These are phyloP conservation scores for Glaucidium brasilianum DNA, from an alignment of 2,113 vertebrate species.

Conservation along the genomic window DNA sequence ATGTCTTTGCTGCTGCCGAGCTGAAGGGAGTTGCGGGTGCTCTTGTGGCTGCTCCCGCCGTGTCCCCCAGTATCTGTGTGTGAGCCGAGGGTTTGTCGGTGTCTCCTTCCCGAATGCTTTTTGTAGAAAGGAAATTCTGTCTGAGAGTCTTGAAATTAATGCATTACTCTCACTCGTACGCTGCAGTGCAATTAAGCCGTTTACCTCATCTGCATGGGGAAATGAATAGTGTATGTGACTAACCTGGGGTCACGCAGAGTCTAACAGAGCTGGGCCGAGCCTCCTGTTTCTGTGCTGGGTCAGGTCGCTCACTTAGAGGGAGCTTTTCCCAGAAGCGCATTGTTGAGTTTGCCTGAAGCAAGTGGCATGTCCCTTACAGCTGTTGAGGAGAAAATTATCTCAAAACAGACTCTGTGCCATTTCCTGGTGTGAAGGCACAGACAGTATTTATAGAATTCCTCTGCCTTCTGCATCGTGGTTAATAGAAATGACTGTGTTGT, in stretches of 20 bases:
- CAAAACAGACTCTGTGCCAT: background rate
- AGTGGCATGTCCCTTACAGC: background rate
- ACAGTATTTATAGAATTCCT: background rate
- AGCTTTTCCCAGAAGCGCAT: background rate
- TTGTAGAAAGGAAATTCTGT: background rate
- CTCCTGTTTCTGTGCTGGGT: fast-evolving
- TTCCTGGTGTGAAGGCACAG: background rate
- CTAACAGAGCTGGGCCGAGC: background rate
- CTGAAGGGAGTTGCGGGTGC: too few species aligned
- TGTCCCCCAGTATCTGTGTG: fast-evolving
- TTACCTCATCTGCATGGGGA: background rate
- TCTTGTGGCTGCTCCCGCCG: background rate
- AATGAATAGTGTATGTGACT: background rate
- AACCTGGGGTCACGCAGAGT: background rate
- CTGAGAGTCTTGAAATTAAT: background rate
- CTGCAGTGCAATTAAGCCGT: background rate
- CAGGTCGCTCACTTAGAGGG: background rate
- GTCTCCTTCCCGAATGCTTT: background rate
- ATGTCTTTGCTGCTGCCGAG: background rate
- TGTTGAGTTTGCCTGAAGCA: background rate
- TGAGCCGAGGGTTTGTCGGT: background rate
- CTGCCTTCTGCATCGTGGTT: background rate
- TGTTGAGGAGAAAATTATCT: background rate
- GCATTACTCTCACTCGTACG: background rate
- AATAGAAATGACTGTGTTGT: background rate